Evolutionary conservation across 2,888 invertebrate species (phyloP).

Genomic region (Drosophila dives): DNA sequence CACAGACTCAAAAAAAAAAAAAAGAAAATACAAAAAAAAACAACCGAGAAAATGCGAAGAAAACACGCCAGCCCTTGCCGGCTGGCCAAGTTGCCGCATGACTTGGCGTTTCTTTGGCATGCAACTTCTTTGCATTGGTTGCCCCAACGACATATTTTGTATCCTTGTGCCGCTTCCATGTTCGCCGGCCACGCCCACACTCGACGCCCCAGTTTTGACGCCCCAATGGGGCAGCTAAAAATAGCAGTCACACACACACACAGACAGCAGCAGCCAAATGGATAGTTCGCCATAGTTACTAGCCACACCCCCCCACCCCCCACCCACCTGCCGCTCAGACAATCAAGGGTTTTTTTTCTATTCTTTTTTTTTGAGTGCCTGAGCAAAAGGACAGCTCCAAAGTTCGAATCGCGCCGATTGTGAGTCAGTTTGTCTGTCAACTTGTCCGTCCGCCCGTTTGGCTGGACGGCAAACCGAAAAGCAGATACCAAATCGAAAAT

Average conservation of each 20-base stretch:
- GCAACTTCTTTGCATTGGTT: conserved; percentile 65
- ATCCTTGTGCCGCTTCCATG: conserved; percentile 67
- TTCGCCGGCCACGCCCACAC: conserved; percentile 49
- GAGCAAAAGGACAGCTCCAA: conserved; percentile 24
- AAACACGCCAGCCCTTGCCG: not conserved
- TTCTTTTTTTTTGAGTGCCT: not conserved
- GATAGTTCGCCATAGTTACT: not conserved
- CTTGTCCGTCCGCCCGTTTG: not conserved
- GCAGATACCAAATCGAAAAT: conserved; percentile 71
- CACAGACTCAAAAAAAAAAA: not conserved
- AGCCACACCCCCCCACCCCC: not conserved
- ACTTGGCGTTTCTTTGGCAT: conserved; percentile 59
- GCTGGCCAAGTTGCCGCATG: conserved; percentile 30
- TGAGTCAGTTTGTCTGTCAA: conserved; percentile 27
- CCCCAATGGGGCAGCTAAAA: conserved; percentile 50
- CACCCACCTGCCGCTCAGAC: not conserved
- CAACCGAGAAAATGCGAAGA: not conserved
- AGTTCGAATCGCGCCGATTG: conserved; percentile 37
- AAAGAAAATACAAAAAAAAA: not conserved
- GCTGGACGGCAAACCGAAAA: conserved; percentile 12
- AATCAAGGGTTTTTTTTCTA: not conserved
- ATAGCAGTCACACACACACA: conserved; percentile 44
- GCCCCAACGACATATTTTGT: conserved; percentile 44
- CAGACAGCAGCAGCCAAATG: conserved; percentile 38
- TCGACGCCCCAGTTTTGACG: conserved; percentile 57